Conservation (phyloP, 2,888 invertebrate species). For the Drosophila mimetica region DNA sequence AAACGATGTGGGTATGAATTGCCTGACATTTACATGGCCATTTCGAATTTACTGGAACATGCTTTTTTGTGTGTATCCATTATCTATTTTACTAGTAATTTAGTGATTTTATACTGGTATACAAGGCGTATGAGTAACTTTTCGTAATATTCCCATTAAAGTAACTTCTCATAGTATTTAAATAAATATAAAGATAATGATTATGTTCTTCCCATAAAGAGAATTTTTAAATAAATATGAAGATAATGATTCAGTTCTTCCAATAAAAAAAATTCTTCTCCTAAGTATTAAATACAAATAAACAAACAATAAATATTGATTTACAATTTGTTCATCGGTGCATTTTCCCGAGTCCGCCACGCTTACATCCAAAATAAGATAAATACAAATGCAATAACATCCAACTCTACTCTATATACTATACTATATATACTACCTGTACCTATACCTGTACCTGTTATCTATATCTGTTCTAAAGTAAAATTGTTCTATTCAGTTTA, state of each 20-base stretch:
- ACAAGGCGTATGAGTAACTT: slow-evolving; percentile 22
- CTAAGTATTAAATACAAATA: not conserved
- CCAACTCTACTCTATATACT: slow-evolving; percentile 43
- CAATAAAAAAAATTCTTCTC: not conserved
- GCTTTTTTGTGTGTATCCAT: too few species aligned
- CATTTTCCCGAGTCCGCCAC: slow-evolving; percentile 47
- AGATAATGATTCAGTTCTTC: not conserved
- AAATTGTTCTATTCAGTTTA: slow-evolving; percentile 56
- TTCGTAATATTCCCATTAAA: not conserved
- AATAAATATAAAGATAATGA: not conserved
- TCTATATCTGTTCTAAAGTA: slow-evolving; percentile 40
- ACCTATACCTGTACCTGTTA: slow-evolving; percentile 48
- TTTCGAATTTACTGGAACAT: too few species aligned
- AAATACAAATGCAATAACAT: slow-evolving; percentile 43
- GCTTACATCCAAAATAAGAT: slow-evolving; percentile 62
- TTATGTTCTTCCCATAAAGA: not conserved
- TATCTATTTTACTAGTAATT: too few species aligned
- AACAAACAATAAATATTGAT: not conserved
- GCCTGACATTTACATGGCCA: too few species aligned
- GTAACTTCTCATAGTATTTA: not conserved
- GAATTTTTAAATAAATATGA: too few species aligned
- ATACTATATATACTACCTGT: slow-evolving; percentile 32
- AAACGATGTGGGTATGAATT: too few species aligned
- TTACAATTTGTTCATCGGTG: slow-evolving; percentile 8
- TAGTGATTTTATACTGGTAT: not conserved